Conservation (phyloP, 2,113 vertebrate genomes). For the Entelurus aequoreus region DNA sequence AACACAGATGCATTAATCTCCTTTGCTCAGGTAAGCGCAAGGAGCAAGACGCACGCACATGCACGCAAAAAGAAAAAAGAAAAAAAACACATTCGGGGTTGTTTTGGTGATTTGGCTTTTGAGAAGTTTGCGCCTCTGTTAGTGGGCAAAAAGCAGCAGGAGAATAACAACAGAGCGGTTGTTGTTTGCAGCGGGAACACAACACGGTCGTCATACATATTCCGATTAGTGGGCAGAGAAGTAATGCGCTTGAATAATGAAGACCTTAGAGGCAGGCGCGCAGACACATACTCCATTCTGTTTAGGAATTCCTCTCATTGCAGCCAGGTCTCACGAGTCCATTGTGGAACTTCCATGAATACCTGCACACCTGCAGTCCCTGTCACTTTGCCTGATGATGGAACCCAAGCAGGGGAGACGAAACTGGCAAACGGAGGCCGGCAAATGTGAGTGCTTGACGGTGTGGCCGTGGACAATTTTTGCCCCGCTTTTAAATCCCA, state of each 20-base stretch:
- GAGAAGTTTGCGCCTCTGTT: constrained; percentile 8
- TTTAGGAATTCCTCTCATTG: constrained; percentile 48
- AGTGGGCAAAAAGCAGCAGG: constrained; percentile 30
- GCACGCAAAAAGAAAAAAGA: background rate
- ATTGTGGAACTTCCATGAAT: constrained; percentile 36
- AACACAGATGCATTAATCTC: constrained; percentile 39
- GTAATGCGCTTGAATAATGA: constrained; percentile 60
- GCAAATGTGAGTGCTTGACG: constrained; percentile 13
- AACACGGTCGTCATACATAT: constrained; percentile 51
- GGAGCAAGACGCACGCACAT: constrained; percentile 20
- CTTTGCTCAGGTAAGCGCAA: constrained; percentile 38
- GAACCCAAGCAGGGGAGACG: background rate
- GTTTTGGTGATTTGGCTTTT: constrained; percentile 24
- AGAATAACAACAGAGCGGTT: constrained; percentile 37
- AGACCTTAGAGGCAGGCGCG: constrained; percentile 47
- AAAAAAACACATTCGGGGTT: constrained; percentile 24
- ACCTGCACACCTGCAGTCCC: constrained; percentile 9
- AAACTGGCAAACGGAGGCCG: constrained; percentile 5
- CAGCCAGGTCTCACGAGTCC: constrained; percentile 44
- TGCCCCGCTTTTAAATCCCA: too few species aligned
- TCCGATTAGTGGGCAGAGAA: constrained; percentile 45
- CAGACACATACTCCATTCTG: constrained; percentile 45
- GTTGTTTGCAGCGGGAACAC: constrained; percentile 27
- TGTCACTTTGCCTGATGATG: background rate
- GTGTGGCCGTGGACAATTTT: constrained; percentile 5